Percentiles rank a stretch among this genome's conserved stretches.
Evolutionary conservation across 2,113 vertebrate species (phyloP).

Genomic region (Petrocephalus zakoni): DNA sequence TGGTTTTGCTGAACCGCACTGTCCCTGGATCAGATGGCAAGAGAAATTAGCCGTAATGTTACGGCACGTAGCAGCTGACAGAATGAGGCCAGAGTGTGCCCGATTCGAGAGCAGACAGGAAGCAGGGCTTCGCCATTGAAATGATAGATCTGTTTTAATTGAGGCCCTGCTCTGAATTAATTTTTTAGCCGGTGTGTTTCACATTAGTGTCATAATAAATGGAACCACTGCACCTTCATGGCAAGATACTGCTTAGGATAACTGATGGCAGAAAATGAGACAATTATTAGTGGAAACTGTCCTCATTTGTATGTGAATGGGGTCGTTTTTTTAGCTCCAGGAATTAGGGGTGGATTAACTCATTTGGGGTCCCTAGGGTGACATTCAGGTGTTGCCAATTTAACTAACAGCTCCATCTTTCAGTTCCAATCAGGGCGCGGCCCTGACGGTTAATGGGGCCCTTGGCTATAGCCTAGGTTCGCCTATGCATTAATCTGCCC

Average conservation of each 20-base stretch:
- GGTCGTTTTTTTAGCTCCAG: neutral
- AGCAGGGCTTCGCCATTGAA: neutral
- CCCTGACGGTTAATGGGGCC: neutral
- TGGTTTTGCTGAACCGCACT: neutral
- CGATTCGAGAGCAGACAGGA: neutral
- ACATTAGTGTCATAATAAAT: neutral
- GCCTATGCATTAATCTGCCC: neutral
- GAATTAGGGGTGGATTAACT: neutral
- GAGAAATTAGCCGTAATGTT: slow-evolving; percentile 48
- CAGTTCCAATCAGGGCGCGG: neutral
- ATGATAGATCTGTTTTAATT: neutral
- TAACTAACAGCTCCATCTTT: neutral
- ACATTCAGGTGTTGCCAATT: neutral
- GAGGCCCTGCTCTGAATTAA: neutral
- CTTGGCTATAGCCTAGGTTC: neutral
- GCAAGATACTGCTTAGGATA: neutral
- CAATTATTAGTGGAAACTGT: neutral
- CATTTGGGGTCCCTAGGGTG: neutral
- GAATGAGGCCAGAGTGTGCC: slow-evolving; percentile 71
- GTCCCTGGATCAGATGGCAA: neutral
- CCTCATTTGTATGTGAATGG: neutral
- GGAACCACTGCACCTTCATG: neutral
- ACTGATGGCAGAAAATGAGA: neutral
- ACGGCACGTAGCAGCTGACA: slow-evolving; percentile 67
- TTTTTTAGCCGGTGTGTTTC: neutral